These are phyloP conservation scores for Acyrthosiphon pisum DNA, from an alignment of 1,140 invertebrate genomes.

Conservation along the genomic window DNA sequence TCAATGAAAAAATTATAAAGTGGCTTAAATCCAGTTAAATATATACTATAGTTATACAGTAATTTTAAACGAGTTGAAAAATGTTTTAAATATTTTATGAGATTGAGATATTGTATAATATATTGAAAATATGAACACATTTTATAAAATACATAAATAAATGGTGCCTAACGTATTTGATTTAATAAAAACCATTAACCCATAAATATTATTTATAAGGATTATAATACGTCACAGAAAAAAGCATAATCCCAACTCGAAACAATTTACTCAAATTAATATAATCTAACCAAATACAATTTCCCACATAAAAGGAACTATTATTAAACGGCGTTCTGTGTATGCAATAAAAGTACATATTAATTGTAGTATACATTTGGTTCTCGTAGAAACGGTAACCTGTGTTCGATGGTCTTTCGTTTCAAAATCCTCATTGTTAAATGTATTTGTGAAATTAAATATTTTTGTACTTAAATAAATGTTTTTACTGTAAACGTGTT, in stretches of 20 bases:
- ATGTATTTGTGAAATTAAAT: background rate
- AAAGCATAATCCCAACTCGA: background rate
- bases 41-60: background rate
- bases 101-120: background rate
- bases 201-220: too few species aligned
- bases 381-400: background rate
- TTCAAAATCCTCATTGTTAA: background rate
- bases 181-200: background rate
- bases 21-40: background rate
- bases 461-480: background rate
- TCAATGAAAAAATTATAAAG: background rate
- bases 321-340: slow-evolving; percentile 51
- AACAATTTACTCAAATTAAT: background rate
- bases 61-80: background rate
- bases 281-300: background rate
- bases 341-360: slow-evolving; percentile 49
- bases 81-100: background rate
- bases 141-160: background rate
- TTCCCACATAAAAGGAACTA: background rate
- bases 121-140: background rate
- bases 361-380: background rate
- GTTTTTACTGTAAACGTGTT: slow-evolving; percentile 42
- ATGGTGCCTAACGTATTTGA: background rate
- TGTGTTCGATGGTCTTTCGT: background rate
- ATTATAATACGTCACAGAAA: too few species aligned